phyloP scores from a whole-genome alignment of 2,888 invertebrate genomes.

The Gandaritis pyraliata region DNA sequence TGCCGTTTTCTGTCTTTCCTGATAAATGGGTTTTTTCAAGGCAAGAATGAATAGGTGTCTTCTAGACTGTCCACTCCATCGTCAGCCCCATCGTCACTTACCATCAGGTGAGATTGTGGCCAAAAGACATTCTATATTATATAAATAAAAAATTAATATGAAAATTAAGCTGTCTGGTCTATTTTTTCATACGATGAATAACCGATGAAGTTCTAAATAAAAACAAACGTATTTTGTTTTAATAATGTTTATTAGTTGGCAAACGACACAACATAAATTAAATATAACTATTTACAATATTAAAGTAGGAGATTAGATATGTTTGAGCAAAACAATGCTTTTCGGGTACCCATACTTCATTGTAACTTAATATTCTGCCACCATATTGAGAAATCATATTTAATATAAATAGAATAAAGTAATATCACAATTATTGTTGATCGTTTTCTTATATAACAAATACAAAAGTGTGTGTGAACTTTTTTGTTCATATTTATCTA shows the following conservation, averaged over 20 bases:
- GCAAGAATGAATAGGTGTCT: too few relatives aligned
- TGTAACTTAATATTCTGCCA: conserved; percentile 61
- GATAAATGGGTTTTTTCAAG: too few relatives aligned
- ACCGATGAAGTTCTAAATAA: not conserved
- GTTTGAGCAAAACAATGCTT: conserved; percentile 57
- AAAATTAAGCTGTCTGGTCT: too few relatives aligned
- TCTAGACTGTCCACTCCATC: too few relatives aligned
- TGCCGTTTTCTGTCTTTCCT: too few relatives aligned
- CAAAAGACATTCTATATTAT: too few relatives aligned
- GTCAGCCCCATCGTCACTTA: too few relatives aligned
- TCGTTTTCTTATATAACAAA: conserved; percentile 10
- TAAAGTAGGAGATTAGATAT: conserved; percentile 28
- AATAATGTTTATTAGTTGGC: conserved; percentile 47
- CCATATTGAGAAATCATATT: conserved; percentile 48
- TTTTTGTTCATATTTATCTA: not conserved
- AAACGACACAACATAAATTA: conserved; percentile 55
- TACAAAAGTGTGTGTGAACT: conserved; percentile 5
- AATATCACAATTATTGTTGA: conserved; percentile 38
- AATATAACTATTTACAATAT: conserved; percentile 64
- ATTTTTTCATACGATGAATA: too few relatives aligned
- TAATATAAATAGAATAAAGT: conserved; percentile 25
- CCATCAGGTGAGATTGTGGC: too few relatives aligned
- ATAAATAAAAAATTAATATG: too few relatives aligned
- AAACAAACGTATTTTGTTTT: not conserved
- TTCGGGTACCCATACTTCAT: conserved; percentile 45